Conservation (phyloP, 2,888 invertebrate genomes). For the Chironomus riparius region DNA sequence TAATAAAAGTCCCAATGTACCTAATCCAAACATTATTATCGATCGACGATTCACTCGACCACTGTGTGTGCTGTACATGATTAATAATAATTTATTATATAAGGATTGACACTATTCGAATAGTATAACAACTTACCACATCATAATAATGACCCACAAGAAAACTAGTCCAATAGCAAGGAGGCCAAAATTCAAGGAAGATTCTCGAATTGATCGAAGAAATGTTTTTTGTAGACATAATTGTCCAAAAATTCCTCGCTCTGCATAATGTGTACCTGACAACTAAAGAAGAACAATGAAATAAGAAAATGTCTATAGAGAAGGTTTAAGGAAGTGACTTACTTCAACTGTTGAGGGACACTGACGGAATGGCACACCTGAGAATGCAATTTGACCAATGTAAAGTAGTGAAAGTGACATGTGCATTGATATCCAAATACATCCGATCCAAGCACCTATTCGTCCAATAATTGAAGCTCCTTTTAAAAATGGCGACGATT, state of each 20-base stretch:
- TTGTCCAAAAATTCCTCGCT: constrained; percentile 36
- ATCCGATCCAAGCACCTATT: constrained; percentile 41
- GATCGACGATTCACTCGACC: constrained; percentile 39
- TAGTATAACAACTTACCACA: constrained; percentile 35
- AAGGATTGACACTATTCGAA: background rate
- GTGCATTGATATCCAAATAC: constrained; percentile 42
- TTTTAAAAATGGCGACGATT: constrained; percentile 43
- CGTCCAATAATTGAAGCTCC: constrained; percentile 42
- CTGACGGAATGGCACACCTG: constrained; percentile 39
- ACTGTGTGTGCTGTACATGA: constrained; percentile 38
- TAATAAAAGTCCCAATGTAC: constrained; percentile 36
- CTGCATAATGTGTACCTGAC: background rate
- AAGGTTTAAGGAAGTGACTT: too few species aligned
- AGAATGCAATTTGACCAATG: constrained; percentile 39
- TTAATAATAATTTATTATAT: background rate
- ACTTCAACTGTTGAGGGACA: constrained; percentile 32
- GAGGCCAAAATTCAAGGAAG: constrained; percentile 40
- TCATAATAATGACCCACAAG: constrained; percentile 40
- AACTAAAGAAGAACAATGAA: too few species aligned
- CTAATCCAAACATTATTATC: constrained; percentile 37
- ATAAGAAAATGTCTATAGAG: too few species aligned
- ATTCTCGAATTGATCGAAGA: constrained; percentile 41
- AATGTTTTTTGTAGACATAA: constrained; percentile 40
- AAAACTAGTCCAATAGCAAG: constrained; percentile 39
- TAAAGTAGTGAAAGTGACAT: constrained; percentile 40